Base-by-base conservation (phyloP, 2,797 vertebrate genomes). In the Danio aesculapii region DNA sequence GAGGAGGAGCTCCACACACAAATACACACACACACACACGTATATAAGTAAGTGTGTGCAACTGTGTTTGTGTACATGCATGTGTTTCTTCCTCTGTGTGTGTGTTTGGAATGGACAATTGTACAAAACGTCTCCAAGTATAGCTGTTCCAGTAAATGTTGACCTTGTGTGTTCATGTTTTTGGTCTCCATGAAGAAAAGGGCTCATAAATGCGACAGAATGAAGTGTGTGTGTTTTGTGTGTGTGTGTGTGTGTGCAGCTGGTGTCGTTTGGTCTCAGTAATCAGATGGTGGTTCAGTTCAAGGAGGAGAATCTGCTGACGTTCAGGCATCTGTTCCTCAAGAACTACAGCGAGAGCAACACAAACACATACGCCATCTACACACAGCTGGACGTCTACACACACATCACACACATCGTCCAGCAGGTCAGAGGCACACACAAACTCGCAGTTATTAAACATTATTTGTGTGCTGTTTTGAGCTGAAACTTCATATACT, bases 281-380 rank as follows among this genome's bases (percentile, higher is more conserved):
- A 99, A 99, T 91, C 96, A 99, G 89, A 97, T 99, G 98, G 96
- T 99, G 17, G 98, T 99, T 75, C 94, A 93, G 21, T 99, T 99
- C 90, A 98, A 96, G 85, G 97, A 98, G 87, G 98, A 99, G 88
- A 99, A 97, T 86, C 95, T 97, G 13, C 81, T 95, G 86, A 93
- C 97, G 0, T 99, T 99, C 91, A 97, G 94, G 79, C 96, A 99
- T 82, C 93, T 99, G 83, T 99, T 99, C 86, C 89, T 99, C 71
- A 99, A 98, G 90, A 95, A 94, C 41, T 98, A 95, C 47, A 87
- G 81, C 1, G 95, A 97, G 47, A 90, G 88, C 68, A 89, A 90
- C 84, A 92, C 94, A 39, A 93, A 95, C 5, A 93, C 91, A 0
- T 97, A 97, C 5, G 95, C 97, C 2, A 91, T 99, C 0, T 99